phyloP scores from a whole-genome alignment of 2,797 vertebrate species.

The Coracias cyanogaster region DNA sequence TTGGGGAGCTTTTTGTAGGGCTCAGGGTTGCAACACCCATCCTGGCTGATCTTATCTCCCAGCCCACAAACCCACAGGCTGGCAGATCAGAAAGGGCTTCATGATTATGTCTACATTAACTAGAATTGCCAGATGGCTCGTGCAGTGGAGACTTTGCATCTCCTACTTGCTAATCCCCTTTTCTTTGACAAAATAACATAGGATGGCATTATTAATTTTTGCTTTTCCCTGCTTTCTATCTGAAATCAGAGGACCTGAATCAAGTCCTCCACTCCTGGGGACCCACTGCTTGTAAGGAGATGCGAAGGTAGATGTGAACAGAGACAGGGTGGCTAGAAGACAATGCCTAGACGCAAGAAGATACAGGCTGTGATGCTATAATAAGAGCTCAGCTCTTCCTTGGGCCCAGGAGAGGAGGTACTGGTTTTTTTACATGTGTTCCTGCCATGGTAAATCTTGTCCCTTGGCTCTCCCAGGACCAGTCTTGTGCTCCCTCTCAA shows the following conservation, averaged over 20 bases:
- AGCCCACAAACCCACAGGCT: background rate
- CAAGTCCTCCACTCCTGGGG: background rate
- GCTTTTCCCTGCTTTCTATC: background rate
- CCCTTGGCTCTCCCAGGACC: background rate
- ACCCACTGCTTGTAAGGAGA: background rate
- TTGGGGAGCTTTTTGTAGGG: background rate
- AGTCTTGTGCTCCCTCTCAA: background rate
- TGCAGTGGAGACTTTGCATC: background rate
- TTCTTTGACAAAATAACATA: background rate
- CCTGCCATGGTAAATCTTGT: background rate
- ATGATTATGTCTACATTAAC: background rate
- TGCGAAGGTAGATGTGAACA: background rate
- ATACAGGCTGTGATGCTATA: background rate
- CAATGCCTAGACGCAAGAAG: background rate
- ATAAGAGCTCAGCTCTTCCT: background rate
- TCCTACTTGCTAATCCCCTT: background rate
- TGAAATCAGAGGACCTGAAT: background rate
- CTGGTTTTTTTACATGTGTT: rapidly evolving
- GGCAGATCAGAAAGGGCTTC: background rate
- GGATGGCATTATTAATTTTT: background rate
- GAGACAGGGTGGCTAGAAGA: background rate
- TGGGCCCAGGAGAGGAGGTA: background rate
- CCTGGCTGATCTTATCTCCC: background rate
- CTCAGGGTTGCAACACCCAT: background rate
- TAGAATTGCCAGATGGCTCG: background rate